Base-by-base conservation (phyloP, 2,888 invertebrate genomes). In the Pyralis farinalis region DNA sequence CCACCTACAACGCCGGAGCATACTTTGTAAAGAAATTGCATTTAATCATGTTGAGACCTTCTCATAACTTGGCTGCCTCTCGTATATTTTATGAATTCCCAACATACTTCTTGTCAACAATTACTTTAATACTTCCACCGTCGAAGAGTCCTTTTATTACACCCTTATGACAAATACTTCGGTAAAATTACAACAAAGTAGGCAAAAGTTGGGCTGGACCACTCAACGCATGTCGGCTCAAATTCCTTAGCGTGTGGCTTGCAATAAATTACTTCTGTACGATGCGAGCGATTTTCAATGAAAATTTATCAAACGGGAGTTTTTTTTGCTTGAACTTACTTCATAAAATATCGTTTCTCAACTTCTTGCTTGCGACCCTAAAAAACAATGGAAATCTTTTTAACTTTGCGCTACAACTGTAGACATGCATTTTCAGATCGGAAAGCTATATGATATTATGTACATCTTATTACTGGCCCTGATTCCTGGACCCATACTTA, bases 11-110 rank as follows among this genome's bases (percentile, higher is more conserved):
- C 65, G 57, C 11, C 32, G 33, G 69, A 66, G 74, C 79, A 86
- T 83, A 82, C 78, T 85, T 86, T 64, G 60, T 67, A 66, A 85
- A 85, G 82, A 84, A 84, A 86, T 84, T 83, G 85, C 84, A 85
- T 85, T 85, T 78, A 78, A 81, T 83, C 77, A 84, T 80, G 73
- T 79, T 71, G 68, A 67, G 71, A 78, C 72, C 64, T 64, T 58
- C 72, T 72, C 71, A 74, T 72, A 83, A 75, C 81, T 80, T 72
- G 63, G 66, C 71, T 67, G 67, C 66, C 63, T 67, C 63, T 60
- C 68, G 65, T 74, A 60, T 73, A 75, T 77, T 83, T 81, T 79
- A 75, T 72, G 71, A 84, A 81, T 79, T 81, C 71, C 69, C 52
- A 53, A 71, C 72, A 71, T 81, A 77, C 67, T 83, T 80, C 75